phyloP scores from a whole-genome alignment of 2,888 invertebrate species.

The Clistopyga incitator region DNA sequence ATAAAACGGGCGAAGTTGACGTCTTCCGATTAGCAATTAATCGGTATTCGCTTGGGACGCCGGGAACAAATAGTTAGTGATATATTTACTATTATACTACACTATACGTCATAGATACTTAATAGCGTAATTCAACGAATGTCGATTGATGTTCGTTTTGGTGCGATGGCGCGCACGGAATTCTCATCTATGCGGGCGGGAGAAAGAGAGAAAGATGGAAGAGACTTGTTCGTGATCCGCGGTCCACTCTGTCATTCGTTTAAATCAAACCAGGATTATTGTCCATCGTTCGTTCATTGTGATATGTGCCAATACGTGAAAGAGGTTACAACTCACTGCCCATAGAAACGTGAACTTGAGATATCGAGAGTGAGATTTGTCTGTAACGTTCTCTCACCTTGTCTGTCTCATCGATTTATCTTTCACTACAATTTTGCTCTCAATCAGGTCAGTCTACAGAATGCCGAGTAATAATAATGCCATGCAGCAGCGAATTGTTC shows the following conservation, averaged over 20 bases:
- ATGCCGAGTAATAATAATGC: slow-evolving; percentile 48
- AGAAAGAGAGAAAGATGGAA: slow-evolving; percentile 7
- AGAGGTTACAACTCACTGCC: slow-evolving; percentile 54
- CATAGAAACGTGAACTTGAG: slow-evolving; percentile 28
- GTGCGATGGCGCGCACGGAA: slow-evolving; percentile 43
- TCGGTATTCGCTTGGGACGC: slow-evolving; percentile 67
- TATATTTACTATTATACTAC: slow-evolving; percentile 44
- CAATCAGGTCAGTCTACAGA: slow-evolving; percentile 58
- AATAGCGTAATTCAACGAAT: slow-evolving; percentile 25
- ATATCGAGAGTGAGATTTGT: slow-evolving; percentile 25
- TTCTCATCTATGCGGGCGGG: slow-evolving; percentile 24
- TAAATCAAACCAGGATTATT: slow-evolving; percentile 56
- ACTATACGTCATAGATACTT: slow-evolving; percentile 44
- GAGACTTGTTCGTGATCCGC: slow-evolving; percentile 47
- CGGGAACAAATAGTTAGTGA: slow-evolving; percentile 70
- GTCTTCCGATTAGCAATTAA: slow-evolving; percentile 59
- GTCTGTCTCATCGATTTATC: slow-evolving; percentile 38
- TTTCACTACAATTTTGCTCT: slow-evolving; percentile 43
- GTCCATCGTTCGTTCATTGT: slow-evolving; percentile 72
- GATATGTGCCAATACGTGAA: slow-evolving; percentile 75
- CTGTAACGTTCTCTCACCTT: slow-evolving; percentile 12
- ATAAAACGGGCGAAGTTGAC: slow-evolving; percentile 26
- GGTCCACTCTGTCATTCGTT: slow-evolving; percentile 62
- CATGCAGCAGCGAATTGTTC: slow-evolving; percentile 42
- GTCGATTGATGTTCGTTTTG: slow-evolving; percentile 46